phyloP scores from a whole-genome alignment of 2,797 vertebrate genomes.

The Notamacropus eugenii region DNA sequence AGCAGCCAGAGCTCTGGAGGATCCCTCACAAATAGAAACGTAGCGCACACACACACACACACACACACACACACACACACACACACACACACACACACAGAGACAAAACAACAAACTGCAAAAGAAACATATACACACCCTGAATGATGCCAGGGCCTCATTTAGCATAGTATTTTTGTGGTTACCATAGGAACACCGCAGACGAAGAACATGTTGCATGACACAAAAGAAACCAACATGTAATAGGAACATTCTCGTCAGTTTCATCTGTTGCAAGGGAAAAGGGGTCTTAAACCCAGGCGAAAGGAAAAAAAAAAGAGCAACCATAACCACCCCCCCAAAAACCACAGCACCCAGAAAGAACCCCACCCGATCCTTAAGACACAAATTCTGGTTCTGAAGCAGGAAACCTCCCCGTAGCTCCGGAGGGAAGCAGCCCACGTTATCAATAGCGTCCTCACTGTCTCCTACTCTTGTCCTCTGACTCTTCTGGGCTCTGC shows the following conservation, averaged over 20 bases:
- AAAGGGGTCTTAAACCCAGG: not conserved
- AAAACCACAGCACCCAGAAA: not conserved
- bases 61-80: not conserved
- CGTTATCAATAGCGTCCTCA: conserved; percentile 6
- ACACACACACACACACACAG: not conserved
- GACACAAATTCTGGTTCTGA: not conserved
- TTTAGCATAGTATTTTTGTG: conserved; percentile 57
- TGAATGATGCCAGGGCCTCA: conserved; percentile 2
- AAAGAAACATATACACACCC: not conserved
- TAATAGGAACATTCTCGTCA: conserved; percentile 48
- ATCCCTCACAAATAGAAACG: not conserved
- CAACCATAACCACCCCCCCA: not conserved
- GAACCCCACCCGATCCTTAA: not conserved
- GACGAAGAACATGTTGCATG: conserved; percentile 72
- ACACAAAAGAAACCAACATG: conserved; percentile 74
- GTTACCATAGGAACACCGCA: conserved; percentile 84
- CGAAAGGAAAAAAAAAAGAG: not conserved
- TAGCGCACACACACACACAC: not conserved
- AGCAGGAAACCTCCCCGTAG: not conserved
- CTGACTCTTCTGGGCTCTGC: not conserved
- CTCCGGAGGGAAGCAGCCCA: not conserved
- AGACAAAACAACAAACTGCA: not conserved
- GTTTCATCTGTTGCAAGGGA: not conserved
- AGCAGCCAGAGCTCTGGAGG: conserved; percentile 1
- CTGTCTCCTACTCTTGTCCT: not conserved